Conservation (phyloP, 2,888 invertebrate genomes). For the Athalia cordata region DNA sequence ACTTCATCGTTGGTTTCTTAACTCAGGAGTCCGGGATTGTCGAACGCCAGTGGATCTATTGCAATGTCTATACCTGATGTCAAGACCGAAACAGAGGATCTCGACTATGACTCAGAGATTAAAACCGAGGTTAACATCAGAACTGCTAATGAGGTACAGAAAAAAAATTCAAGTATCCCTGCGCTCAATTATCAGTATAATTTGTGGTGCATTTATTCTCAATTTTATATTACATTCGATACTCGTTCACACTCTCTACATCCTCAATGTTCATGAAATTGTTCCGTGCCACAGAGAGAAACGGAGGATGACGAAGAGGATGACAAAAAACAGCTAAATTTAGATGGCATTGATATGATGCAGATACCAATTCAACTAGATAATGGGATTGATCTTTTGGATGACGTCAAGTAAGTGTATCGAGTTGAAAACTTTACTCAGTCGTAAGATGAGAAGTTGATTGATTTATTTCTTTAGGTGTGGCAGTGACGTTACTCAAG, state of each 20-base stretch:
- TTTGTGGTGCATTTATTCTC: not conserved
- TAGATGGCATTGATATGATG: slow-evolving; percentile 84
- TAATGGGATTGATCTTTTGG: slow-evolving; percentile 77
- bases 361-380: slow-evolving; percentile 85
- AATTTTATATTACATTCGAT: not conserved
- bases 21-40: slow-evolving; percentile 31
- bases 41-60: slow-evolving; percentile 13
- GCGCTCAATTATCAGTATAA: not conserved
- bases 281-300: slow-evolving; percentile 52
- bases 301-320: slow-evolving; percentile 65
- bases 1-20: not conserved
- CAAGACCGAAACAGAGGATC: slow-evolving; percentile 68
- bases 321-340: slow-evolving; percentile 72
- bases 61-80: slow-evolving; percentile 59
- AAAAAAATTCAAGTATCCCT: not conserved
- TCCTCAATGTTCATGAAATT: not conserved
- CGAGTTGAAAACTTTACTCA: slow-evolving; percentile 48
- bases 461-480: slow-evolving; percentile 13
- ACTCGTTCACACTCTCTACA: not conserved
- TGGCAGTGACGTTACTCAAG: slow-evolving; percentile 62
- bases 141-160: slow-evolving; percentile 22
- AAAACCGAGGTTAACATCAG: slow-evolving; percentile 58
- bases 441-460: slow-evolving; percentile 3
- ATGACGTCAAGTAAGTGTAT: slow-evolving; percentile 73
- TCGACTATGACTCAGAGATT: slow-evolving; percentile 65